These are phyloP conservation scores for Pitangus sulphuratus DNA, from an alignment of 2,797 vertebrate species.

Conservation along the genomic window DNA sequence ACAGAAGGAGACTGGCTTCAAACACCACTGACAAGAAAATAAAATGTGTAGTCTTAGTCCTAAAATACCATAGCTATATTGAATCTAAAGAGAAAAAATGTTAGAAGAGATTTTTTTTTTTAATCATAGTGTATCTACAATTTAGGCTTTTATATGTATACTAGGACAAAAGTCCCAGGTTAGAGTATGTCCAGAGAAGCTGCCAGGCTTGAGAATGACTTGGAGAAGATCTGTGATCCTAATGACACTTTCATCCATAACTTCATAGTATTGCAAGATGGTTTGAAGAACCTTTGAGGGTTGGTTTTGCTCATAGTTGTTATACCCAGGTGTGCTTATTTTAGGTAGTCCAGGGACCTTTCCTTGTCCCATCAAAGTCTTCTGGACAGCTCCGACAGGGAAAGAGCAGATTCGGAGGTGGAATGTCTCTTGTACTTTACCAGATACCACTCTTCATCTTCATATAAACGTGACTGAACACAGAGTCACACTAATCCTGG, in stretches of 20 bases:
- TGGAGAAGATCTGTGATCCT: background rate
- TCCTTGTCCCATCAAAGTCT: background rate
- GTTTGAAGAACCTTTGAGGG: background rate
- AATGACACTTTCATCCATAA: background rate
- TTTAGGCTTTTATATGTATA: background rate
- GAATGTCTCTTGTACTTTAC: background rate
- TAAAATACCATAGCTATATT: background rate
- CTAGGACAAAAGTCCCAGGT: background rate
- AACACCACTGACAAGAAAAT: background rate
- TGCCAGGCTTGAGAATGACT: background rate
- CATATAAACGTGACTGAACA: background rate
- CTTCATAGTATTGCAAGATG: background rate
- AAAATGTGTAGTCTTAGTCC: background rate
- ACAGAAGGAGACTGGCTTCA: background rate
- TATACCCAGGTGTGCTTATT: fast-evolving
- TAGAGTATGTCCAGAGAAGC: background rate
- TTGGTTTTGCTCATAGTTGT: background rate
- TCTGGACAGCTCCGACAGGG: background rate
- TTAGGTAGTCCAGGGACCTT: background rate
- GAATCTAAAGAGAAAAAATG: background rate
- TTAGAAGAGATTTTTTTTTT: background rate
- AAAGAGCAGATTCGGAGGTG: background rate
- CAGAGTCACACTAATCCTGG: background rate
- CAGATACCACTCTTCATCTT: background rate
- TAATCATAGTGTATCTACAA: background rate